These are phyloP conservation scores for Adoxophyes honmai DNA, from an alignment of 1,140 invertebrate species.

Conservation along the genomic window DNA sequence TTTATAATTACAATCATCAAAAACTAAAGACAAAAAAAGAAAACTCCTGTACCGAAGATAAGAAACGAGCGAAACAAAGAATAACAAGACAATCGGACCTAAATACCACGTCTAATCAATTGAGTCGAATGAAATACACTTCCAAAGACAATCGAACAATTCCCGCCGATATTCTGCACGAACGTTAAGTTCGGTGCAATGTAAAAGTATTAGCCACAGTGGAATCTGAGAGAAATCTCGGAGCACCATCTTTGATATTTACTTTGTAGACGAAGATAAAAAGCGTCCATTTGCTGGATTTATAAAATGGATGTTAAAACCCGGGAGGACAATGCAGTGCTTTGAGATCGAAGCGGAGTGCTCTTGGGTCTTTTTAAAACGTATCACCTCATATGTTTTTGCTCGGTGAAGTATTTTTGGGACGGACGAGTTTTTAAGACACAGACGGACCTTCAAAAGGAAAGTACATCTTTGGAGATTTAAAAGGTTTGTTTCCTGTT, in stretches of 20 bases:
- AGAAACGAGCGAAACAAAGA: too few relatives aligned
- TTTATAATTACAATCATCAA: too few relatives aligned
- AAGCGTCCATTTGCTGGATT: slow-evolving; percentile 31
- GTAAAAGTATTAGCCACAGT: slow-evolving; percentile 6
- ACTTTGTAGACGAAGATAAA: slow-evolving; percentile 39
- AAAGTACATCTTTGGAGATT: too few relatives aligned
- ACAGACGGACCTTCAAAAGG: too few relatives aligned
- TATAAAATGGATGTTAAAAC: slow-evolving; percentile 35
- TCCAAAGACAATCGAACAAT: slow-evolving; percentile 7
- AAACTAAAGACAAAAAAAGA: too few relatives aligned
- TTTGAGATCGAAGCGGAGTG: slow-evolving; percentile 7
- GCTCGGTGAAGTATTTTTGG: too few relatives aligned
- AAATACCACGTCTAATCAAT: not conserved
- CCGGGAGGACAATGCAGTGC: slow-evolving; percentile 28
- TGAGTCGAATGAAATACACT: not conserved
- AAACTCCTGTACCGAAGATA: too few relatives aligned
- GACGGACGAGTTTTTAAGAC: too few relatives aligned
- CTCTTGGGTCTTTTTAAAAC: slow-evolving; percentile 1
- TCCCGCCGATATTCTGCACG: slow-evolving; percentile 1
- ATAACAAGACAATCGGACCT: not conserved
- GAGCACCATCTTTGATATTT: slow-evolving; percentile 28
- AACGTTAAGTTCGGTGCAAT: slow-evolving; percentile 12
- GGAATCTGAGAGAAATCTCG: slow-evolving; percentile 19
- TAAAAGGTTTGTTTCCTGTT: too few relatives aligned
- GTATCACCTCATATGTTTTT: too few relatives aligned